phyloP scores from a whole-genome alignment of 2,888 invertebrate species.

The Leucophenga montana region DNA sequence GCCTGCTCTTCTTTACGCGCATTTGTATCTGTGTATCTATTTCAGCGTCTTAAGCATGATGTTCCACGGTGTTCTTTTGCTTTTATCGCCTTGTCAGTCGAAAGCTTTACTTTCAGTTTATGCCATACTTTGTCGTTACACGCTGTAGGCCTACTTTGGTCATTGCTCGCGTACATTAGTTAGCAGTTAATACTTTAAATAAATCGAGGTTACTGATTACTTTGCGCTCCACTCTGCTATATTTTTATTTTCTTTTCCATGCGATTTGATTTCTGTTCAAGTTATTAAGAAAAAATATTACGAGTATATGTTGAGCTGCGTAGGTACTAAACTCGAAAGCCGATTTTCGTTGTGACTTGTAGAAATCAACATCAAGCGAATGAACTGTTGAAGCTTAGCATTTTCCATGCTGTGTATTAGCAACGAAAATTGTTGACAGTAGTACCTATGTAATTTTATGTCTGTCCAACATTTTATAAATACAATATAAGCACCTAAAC shows the following conservation, averaged over 20 bases:
- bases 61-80: conserved; percentile 17
- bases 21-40: conserved; percentile 22
- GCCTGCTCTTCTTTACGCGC: neutral
- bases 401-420: conserved; percentile 67
- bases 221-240: conserved; percentile 29
- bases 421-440: conserved; percentile 47
- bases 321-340: conserved; percentile 52
- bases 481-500: conserved; percentile 14
- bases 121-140: too few species aligned
- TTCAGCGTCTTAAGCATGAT: conserved; percentile 35
- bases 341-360: conserved; percentile 65
- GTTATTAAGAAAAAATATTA: conserved; percentile 6
- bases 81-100: conserved; percentile 38
- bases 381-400: conserved; percentile 56
- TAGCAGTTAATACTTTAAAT: conserved; percentile 69
- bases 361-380: conserved; percentile 45
- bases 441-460: conserved; percentile 29
- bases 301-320: neutral
- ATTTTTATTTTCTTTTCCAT: conserved; percentile 21
- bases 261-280: conserved; percentile 45
- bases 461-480: too few species aligned
- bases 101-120: too few species aligned
- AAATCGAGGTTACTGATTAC: conserved; percentile 68
- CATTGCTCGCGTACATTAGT: conserved; percentile 66
- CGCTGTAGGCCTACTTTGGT: conserved; percentile 39